A percentile compares a stretch with the other conserved stretches of the same genome.
Evolutionary conservation across 2,113 vertebrate genomes (phyloP).

Genomic region (Nestor notabilis): DNA sequence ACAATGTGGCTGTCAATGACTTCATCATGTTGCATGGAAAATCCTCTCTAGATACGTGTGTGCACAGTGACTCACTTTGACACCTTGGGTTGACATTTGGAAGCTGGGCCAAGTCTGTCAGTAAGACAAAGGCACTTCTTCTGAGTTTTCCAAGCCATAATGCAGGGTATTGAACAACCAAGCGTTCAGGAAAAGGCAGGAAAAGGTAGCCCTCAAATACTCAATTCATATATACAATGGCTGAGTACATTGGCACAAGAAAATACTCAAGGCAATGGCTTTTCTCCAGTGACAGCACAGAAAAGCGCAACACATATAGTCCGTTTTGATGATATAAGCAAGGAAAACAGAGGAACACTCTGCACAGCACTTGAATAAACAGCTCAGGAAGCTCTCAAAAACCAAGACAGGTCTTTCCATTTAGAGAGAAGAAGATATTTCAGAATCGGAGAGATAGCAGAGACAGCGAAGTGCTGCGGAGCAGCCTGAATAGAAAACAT

Average conservation of each 20-base stretch:
- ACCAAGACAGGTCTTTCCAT: background rate
- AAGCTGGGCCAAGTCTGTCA: background rate
- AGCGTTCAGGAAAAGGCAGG: background rate
- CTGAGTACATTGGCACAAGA: background rate
- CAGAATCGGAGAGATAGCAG: background rate
- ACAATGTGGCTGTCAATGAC: constrained; percentile 8
- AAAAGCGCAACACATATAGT: background rate
- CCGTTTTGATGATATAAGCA: background rate
- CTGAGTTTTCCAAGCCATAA: background rate
- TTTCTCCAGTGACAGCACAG: background rate
- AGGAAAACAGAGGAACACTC: background rate
- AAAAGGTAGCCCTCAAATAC: background rate
- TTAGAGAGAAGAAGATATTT: background rate
- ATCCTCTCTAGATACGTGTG: background rate
- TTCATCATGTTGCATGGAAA: constrained; percentile 42
- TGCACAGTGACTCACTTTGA: constrained; percentile 23
- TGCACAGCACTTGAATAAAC: background rate
- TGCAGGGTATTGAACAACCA: background rate
- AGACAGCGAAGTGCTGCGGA: background rate
- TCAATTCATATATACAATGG: background rate
- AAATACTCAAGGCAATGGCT: background rate
- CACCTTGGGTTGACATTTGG: constrained; percentile 37
- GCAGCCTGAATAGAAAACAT: background rate
- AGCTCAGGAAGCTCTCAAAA: background rate
- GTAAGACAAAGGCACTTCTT: constrained; percentile 23